Conservation (phyloP, 35 echinoderm and acorn worm species). For the Apostichopus japonicus region DNA sequence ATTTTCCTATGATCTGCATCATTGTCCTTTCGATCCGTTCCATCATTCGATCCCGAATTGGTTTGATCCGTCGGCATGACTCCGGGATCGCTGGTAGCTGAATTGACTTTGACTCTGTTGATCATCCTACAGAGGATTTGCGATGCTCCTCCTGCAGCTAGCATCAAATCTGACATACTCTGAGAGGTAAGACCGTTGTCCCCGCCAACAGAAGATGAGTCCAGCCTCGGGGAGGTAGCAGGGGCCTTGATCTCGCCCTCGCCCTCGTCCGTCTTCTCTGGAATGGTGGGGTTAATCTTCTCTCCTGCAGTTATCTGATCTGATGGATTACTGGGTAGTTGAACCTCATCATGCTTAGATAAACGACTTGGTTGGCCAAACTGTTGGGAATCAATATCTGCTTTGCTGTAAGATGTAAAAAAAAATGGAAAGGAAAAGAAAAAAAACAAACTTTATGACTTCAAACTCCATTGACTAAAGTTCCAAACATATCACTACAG, state of each 20-base stretch:
- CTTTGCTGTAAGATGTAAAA: conserved; percentile 32
- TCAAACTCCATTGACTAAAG: too few species aligned
- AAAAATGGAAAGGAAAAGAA: background rate
- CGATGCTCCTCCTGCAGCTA: conserved; percentile 73
- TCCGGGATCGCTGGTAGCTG: conserved; percentile 5
- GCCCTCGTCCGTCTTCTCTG: background rate
- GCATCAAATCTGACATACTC: conserved; percentile 76
- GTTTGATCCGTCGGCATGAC: conserved; percentile 34
- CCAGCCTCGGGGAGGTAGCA: background rate
- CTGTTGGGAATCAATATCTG: conserved; percentile 45
- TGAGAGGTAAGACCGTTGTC: background rate
- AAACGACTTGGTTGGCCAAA: background rate
- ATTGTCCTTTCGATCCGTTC: conserved; percentile 23
- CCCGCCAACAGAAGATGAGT: background rate
- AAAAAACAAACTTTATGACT: too few species aligned
- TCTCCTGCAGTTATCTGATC: conserved; percentile 10
- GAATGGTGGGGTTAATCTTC: background rate
- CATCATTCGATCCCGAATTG: background rate
- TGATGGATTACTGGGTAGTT: conserved; percentile 30
- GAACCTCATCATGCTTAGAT: background rate
- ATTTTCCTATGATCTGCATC: background rate
- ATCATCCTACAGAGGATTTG: conserved; percentile 79
- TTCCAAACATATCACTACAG: too few species aligned
- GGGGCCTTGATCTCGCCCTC: background rate
- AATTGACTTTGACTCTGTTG: conserved; percentile 49